A percentile compares a stretch with the other conserved stretches of the same genome.
Evolutionary conservation across 2,797 vertebrate genomes (phyloP).

Genomic region (Enteromius afrohamiltoni): DNA sequence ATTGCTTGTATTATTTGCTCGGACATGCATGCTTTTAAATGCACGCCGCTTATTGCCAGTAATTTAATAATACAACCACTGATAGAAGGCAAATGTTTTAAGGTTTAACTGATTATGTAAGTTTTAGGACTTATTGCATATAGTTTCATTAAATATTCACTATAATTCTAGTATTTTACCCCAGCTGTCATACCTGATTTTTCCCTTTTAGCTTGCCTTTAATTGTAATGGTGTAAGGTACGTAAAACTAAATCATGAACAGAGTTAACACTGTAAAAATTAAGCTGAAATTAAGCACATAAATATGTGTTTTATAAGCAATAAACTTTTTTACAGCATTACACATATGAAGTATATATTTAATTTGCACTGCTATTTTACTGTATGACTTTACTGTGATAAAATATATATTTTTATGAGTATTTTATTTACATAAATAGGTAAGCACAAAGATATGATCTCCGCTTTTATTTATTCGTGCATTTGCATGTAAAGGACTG

Average conservation of each 20-base stretch:
- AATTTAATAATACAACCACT: conserved; percentile 45
- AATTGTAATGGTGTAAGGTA: conserved; percentile 1
- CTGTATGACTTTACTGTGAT: neutral
- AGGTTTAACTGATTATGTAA: conserved; percentile 40
- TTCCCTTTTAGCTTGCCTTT: conserved; percentile 36
- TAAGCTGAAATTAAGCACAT: neutral
- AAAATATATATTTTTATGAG: neutral
- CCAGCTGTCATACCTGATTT: conserved; percentile 33
- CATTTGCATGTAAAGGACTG: conserved; percentile 16
- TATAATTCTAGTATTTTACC: conserved; percentile 44
- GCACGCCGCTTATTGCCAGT: conserved; percentile 20
- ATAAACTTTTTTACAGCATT: neutral
- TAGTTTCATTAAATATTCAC: conserved; percentile 28
- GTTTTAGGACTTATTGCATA: conserved; percentile 21
- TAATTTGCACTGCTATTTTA: neutral
- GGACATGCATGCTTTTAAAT: conserved; percentile 44
- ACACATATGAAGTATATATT: neutral
- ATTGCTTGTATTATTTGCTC: conserved; percentile 52
- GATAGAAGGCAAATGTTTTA: conserved; percentile 45
- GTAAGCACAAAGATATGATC: neutral
- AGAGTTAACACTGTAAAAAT: neutral
- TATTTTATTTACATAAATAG: neutral
- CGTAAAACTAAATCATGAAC: neutral
- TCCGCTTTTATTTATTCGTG: conserved; percentile 17
- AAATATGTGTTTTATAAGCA: neutral